Evolutionary conservation across 1,140 invertebrate genomes (phyloP).

Genomic region (Zaprionus inermis): DNA sequence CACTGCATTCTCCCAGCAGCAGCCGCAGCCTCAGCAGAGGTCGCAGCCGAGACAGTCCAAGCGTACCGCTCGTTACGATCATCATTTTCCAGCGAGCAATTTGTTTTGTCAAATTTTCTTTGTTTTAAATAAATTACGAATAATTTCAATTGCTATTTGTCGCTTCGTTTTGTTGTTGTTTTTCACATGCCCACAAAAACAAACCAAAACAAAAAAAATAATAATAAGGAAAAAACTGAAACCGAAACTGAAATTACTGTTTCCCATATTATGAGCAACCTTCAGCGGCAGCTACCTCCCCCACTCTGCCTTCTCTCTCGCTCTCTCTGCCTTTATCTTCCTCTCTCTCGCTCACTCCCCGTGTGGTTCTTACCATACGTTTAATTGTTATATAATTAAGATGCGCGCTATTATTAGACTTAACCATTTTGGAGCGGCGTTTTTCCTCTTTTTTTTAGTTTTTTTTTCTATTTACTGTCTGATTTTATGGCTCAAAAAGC

Average conservation of each 20-base stretch:
- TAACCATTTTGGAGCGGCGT: constrained; percentile 60
- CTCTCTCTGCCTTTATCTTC: not conserved
- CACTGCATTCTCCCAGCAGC: constrained; percentile 54
- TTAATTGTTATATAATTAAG: constrained; percentile 80
- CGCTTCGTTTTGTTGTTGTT: constrained; percentile 23
- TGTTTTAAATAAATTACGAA: constrained; percentile 71
- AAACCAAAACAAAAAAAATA: constrained; percentile 6
- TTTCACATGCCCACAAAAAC: not conserved
- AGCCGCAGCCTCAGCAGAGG: not conserved
- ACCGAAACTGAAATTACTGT: constrained; percentile 35
- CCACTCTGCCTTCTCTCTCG: constrained; percentile 3
- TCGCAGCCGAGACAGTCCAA: not conserved
- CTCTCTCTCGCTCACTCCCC: constrained; percentile 13
- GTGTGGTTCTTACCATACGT: constrained; percentile 25
- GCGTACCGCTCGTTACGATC: constrained; percentile 28
- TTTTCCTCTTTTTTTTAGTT: constrained; percentile 39
- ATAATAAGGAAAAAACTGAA: constrained; percentile 25
- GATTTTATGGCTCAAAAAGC: constrained; percentile 78
- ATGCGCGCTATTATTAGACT: constrained; percentile 79
- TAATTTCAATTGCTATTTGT: constrained; percentile 53
- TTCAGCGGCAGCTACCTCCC: constrained; percentile 29
- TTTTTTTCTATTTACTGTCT: constrained; percentile 58
- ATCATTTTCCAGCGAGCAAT: constrained; percentile 60
- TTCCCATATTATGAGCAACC: constrained; percentile 59
- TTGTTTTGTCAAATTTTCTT: constrained; percentile 69